Percentiles rank a stretch among this genome's conserved stretches.
phyloP scores from a whole-genome alignment of 2,113 vertebrate species.

The cattle (Bos taurus) region DNA sequence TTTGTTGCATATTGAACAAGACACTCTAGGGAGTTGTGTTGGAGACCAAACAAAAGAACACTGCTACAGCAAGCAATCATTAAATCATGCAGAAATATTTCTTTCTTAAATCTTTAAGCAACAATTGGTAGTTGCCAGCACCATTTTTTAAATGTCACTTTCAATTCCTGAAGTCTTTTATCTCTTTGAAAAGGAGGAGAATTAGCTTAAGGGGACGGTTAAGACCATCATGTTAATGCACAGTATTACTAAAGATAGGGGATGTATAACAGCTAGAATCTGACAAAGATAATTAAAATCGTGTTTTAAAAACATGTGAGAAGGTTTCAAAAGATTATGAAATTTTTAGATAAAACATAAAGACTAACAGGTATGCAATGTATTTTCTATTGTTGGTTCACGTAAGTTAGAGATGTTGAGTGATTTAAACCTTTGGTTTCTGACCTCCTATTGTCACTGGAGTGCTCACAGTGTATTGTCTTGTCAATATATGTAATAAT shows the following conservation, averaged over 20 bases:
- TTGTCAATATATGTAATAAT: neutral
- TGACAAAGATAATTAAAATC: slow-evolving; percentile 63
- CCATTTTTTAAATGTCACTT: slow-evolving; percentile 55
- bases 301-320: slow-evolving; percentile 13
- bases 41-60: slow-evolving; percentile 57
- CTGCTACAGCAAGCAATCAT: slow-evolving; percentile 56
- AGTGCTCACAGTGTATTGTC: neutral
- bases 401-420: neutral
- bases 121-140: slow-evolving; percentile 49
- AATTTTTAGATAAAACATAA: slow-evolving; percentile 19
- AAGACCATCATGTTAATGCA: slow-evolving; percentile 50
- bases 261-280: slow-evolving; percentile 27
- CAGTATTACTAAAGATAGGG: slow-evolving; percentile 32
- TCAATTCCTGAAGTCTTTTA: slow-evolving; percentile 51
- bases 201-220: slow-evolving; percentile 57
- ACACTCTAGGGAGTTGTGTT: slow-evolving; percentile 34
- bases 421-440: neutral
- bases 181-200: slow-evolving; percentile 52
- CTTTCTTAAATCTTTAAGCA: slow-evolving; percentile 62
- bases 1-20: slow-evolving; percentile 72
- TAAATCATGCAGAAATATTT: slow-evolving; percentile 57
- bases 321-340: slow-evolving; percentile 11
- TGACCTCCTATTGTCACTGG: neutral
- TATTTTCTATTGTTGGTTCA: neutral
- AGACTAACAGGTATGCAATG: neutral